Evolutionary conservation across 2,113 vertebrate genomes (phyloP).

Genomic region (Phyllopteryx taeniolatus): DNA sequence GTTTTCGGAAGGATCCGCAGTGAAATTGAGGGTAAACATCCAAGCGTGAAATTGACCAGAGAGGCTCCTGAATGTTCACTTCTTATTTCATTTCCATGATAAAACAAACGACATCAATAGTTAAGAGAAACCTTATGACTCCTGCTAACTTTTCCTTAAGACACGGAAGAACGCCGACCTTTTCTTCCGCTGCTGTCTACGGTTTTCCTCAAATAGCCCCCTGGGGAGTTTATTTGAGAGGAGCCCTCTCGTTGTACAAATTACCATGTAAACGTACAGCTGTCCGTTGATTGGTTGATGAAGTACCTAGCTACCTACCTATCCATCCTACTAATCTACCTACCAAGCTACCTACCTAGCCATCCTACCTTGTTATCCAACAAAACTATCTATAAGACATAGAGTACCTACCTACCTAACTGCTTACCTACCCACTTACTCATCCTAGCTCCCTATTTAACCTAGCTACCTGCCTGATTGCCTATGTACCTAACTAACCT

Average conservation of each 20-base stretch:
- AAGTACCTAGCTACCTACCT: not conserved
- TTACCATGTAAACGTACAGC: constrained; percentile 21
- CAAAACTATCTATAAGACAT: too few relatives aligned
- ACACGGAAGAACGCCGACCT: constrained; percentile 22
- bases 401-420: not conserved
- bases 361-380: too few relatives aligned
- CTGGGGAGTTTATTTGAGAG: not conserved
- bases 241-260: not conserved
- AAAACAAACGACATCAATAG: constrained; percentile 67
- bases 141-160: constrained; percentile 27
- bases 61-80: constrained; percentile 56
- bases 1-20: constrained; percentile 59
- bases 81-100: constrained; percentile 70
- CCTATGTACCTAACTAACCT: too few relatives aligned
- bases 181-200: constrained; percentile 19
- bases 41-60: constrained; percentile 72
- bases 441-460: not conserved
- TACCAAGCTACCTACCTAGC: too few relatives aligned
- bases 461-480: too few relatives aligned
- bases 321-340: not conserved
- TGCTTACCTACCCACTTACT: not conserved
- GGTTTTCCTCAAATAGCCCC: constrained; percentile 7
- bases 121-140: constrained; percentile 51
- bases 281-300: not conserved
- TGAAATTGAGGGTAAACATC: constrained; percentile 67